Base-by-base conservation (phyloP, 2,888 invertebrate genomes). In the Lordiphosa andalusiaca region DNA sequence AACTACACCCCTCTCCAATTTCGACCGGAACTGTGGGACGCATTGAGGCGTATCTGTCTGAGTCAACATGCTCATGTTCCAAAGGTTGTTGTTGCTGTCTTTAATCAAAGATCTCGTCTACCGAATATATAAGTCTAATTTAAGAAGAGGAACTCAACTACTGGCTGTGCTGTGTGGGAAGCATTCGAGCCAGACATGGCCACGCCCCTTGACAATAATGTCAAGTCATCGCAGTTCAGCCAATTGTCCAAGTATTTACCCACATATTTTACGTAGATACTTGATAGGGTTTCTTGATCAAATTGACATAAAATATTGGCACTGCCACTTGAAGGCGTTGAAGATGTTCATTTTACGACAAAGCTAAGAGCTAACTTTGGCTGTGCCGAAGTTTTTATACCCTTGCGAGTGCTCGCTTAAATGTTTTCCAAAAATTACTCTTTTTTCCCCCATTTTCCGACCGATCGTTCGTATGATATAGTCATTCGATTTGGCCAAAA, bases 281-380 rank as follows among this genome's bases (percentile, higher is more conserved):
- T 6, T 42, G 23, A 23, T 23, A 23, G 23, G 23, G 23, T 23
- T 6, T 42, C 25, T 12, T 7, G 12, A 41, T 30, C 30, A 33
- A 44, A 33, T 44, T 44, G 44, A 44, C 44, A 33, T 44, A 33
- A 44, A 16, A 44, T 33, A 44, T 42, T 42, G 42, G 30, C 42
- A 42, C 42, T 42, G 30, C 30, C 25, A 41, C 23, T 7, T 23
- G 12, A 23, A 23, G 23, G 23, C 23, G 23, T 6, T 23, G n/a
- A 30, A 30, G 9, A 30, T 30, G 30, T 30, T 30, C 7, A 30
- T 30, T 9, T 9, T 30, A 9, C 30, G n/a, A n/a, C n/a, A n/a
- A n/a, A n/a, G n/a, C n/a, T n/a, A n/a, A n/a, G n/a, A n/a, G n/a
- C n/a, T n/a, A n/a, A n/a, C n/a, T n/a, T n/a, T n/a, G n/a, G n/a